Conservation (phyloP, 2,888 invertebrate genomes). For the Catonia carolina region DNA sequence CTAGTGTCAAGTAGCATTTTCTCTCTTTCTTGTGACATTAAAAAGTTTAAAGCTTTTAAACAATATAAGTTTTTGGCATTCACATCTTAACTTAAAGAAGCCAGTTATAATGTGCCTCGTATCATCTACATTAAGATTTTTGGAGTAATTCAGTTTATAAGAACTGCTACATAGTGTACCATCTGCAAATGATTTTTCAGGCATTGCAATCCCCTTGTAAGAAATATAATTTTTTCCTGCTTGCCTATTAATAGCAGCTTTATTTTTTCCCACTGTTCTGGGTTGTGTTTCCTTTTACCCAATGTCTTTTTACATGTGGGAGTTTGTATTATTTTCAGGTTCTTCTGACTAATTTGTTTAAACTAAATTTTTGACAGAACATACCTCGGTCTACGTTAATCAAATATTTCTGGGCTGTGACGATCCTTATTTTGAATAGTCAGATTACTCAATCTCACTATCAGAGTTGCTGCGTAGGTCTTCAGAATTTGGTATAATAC, state of each 20-base stretch:
- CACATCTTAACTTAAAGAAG: conserved; percentile 16
- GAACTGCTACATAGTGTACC: conserved; percentile 12
- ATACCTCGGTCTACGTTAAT: neutral
- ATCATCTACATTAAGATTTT: conserved; percentile 5
- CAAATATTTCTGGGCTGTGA: neutral
- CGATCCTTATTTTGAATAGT: too few relatives aligned
- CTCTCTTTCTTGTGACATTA: conserved; percentile 4
- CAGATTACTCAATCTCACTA: too few relatives aligned
- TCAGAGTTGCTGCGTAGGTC: too few relatives aligned
- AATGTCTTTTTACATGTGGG: neutral
- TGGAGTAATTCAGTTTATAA: conserved; percentile 10
- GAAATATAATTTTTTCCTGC: conserved; percentile 12
- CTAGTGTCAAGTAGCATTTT: too few relatives aligned
- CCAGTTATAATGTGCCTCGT: conserved; percentile 2
- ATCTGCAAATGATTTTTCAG: conserved; percentile 4
- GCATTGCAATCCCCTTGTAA: conserved; percentile 5
- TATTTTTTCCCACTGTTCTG: conserved; percentile 13
- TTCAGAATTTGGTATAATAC: too few relatives aligned
- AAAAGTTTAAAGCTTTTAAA: conserved; percentile 5
- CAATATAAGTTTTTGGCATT: conserved; percentile 15
- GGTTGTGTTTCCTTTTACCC: conserved; percentile 8
- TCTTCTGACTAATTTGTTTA: neutral
- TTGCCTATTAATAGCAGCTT: conserved; percentile 15
- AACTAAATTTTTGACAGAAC: neutral
- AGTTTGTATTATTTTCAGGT: neutral